These are phyloP conservation scores for Microchirus variegatus DNA, from an alignment of 2,797 vertebrate species.

Conservation along the genomic window DNA sequence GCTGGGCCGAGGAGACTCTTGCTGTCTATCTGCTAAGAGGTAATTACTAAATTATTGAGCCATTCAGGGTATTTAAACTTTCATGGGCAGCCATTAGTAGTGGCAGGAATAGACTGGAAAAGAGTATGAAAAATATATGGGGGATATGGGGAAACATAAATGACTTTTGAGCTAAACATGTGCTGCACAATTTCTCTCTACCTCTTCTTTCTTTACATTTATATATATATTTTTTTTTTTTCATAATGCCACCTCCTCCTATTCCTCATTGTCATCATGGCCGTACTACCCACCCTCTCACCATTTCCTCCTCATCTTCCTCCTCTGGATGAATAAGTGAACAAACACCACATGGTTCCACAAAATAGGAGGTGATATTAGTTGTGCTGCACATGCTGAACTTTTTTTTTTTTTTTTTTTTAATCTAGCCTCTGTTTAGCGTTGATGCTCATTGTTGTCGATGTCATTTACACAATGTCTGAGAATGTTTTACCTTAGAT, in stretches of 20 bases:
- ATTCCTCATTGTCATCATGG: conserved; percentile 11
- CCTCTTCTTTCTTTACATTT: conserved; percentile 20
- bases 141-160: conserved; percentile 35
- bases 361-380: conserved; percentile 10
- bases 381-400: conserved; percentile 8
- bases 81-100: conserved; percentile 59
- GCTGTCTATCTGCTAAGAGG: conserved; percentile 61
- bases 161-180: conserved; percentile 67
- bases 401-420: conserved; percentile 8
- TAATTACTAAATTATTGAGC: conserved; percentile 80
- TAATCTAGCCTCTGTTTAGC: no score
- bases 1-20: conserved; percentile 22
- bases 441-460: no score
- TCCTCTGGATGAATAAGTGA: neutral
- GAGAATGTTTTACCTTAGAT: no score
- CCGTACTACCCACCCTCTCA: conserved; percentile 33
- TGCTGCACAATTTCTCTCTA: neutral
- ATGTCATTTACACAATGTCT: no score
- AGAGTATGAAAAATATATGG: conserved; percentile 25
- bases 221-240: no score
- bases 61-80: conserved; percentile 75
- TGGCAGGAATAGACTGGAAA: conserved; percentile 26
- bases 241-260: conserved; percentile 6
- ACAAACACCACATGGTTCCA: neutral
- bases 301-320: conserved; percentile 16